Percentiles rank a stretch among this genome's conserved stretches.
Evolutionary conservation across 2,888 invertebrate genomes (phyloP).

Genomic region (Itoplectis maculator): DNA sequence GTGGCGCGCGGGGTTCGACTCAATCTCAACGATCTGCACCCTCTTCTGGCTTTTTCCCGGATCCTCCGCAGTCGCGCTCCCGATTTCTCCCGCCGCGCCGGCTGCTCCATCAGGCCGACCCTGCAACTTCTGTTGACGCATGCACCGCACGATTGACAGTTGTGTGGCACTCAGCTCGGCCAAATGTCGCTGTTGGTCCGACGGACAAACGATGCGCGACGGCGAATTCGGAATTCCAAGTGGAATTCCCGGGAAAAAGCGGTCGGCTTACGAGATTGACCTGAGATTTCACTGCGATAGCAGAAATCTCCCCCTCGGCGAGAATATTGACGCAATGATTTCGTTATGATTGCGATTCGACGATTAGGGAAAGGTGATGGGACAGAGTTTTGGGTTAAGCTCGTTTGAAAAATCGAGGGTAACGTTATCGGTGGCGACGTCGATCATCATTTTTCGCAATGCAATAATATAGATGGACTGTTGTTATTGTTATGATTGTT

Average conservation of each 20-base stretch:
- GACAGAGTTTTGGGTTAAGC: too few relatives aligned
- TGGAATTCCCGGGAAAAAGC: slow-evolving; percentile 29
- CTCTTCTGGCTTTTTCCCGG: slow-evolving; percentile 56
- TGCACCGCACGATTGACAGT: slow-evolving; percentile 67
- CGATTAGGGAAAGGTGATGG: too few relatives aligned
- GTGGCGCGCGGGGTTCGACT: slow-evolving; percentile 30
- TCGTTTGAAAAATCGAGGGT: too few relatives aligned
- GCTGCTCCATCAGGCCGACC: too few relatives aligned
- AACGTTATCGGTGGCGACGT: too few relatives aligned
- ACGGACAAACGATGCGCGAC: slow-evolving; percentile 40
- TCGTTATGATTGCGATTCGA: neutral
- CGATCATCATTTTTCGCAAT: too few relatives aligned
- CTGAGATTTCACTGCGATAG: neutral
- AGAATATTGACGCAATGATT: neutral
- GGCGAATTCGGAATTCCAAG: slow-evolving; percentile 45
- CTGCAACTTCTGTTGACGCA: slow-evolving; percentile 49
- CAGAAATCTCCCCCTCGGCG: neutral
- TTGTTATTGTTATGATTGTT: too few relatives aligned
- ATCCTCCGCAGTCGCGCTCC: slow-evolving; percentile 51
- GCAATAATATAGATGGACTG: too few relatives aligned
- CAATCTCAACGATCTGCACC: slow-evolving; percentile 59
- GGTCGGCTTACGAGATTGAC: slow-evolving; percentile 17
- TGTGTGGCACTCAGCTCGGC: slow-evolving; percentile 41
- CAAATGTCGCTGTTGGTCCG: slow-evolving; percentile 60
- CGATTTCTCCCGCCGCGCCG: slow-evolving; percentile 28